phyloP scores from a whole-genome alignment of 1,140 invertebrate genomes.

The Gryon sp. region DNA sequence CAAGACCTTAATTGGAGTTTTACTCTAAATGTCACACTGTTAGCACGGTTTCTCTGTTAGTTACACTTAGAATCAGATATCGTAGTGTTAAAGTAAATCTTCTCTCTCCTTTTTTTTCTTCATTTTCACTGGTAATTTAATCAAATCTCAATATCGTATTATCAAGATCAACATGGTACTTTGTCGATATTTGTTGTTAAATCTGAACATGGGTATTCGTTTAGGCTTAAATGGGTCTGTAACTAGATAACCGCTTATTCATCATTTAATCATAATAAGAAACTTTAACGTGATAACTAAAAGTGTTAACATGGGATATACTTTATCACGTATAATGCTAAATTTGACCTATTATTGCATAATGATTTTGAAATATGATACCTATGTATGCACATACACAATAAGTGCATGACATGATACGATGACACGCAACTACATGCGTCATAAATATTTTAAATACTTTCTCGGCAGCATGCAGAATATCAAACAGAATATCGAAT shows the following conservation, averaged over 20 bases:
- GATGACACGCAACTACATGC: slow-evolving; percentile 7
- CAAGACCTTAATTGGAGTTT: slow-evolving; percentile 51
- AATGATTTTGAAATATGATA: slow-evolving; percentile 20
- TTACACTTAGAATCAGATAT: slow-evolving; percentile 51
- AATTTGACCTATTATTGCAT: slow-evolving; percentile 45
- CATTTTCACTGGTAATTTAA: slow-evolving; percentile 37
- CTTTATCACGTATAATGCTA: slow-evolving; percentile 27
- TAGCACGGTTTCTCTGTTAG: slow-evolving; percentile 8
- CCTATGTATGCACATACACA: slow-evolving; percentile 15
- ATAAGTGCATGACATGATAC: slow-evolving; percentile 26
- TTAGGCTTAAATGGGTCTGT: background rate
- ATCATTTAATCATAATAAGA: slow-evolving; percentile 39
- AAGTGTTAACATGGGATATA: slow-evolving; percentile 35
- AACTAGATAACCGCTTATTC: slow-evolving; percentile 19
- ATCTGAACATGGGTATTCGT: background rate
- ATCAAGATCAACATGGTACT: slow-evolving; percentile 17
- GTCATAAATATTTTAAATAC: slow-evolving; percentile 34
- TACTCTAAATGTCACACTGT: slow-evolving; percentile 53
- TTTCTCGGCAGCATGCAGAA: no score
- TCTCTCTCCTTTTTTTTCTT: slow-evolving; percentile 13
- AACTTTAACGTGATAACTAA: slow-evolving; percentile 14
- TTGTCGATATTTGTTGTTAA: background rate
- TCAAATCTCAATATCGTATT: slow-evolving; percentile 32
- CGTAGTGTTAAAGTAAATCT: slow-evolving; percentile 40
- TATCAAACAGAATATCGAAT: no score